Percentiles rank a stretch among this genome's conserved stretches.
Conservation (phyloP, 2,888 invertebrate genomes). For the Noctua janthina region DNA sequence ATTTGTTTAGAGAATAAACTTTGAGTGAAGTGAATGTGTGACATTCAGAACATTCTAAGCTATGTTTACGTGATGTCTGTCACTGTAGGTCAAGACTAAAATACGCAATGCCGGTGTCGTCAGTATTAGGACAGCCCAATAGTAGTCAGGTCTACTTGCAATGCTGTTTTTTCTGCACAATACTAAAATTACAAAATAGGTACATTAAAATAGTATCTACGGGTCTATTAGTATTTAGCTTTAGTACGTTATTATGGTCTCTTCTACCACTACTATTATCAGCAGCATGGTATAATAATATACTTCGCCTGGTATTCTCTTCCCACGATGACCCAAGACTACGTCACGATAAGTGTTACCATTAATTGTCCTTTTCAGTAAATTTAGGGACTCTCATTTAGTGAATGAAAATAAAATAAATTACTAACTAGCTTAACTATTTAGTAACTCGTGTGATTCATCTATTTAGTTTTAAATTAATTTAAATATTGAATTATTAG, state of each 20-base stretch:
- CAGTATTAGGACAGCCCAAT: not conserved
- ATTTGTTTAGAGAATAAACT: constrained; percentile 19
- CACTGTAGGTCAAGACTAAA: constrained; percentile 33
- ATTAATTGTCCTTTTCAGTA: too few relatives aligned
- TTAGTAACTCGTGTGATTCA: too few relatives aligned
- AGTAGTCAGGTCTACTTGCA: not conserved
- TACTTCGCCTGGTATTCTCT: too few relatives aligned
- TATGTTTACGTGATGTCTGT: not conserved
- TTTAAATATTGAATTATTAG: too few relatives aligned
- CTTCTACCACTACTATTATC: not conserved
- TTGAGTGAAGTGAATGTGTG: constrained; percentile 46
- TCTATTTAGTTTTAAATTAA: too few relatives aligned
- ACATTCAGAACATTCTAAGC: constrained; percentile 26
- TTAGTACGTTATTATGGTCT: not conserved
- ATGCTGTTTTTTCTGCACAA: not conserved
- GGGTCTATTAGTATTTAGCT: not conserved
- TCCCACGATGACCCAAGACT: too few relatives aligned
- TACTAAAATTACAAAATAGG: not conserved
- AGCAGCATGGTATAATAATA: too few relatives aligned
- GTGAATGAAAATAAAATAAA: too few relatives aligned
- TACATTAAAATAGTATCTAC: not conserved
- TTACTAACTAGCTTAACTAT: too few relatives aligned
- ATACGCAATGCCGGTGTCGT: not conserved
- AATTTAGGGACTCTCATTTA: too few relatives aligned
- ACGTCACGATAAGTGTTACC: too few relatives aligned